Evolutionary conservation across 30 jellyfish, hydroid and myxozoan species (phyloP).

Genomic region (Haliclystus octoradiatus): DNA sequence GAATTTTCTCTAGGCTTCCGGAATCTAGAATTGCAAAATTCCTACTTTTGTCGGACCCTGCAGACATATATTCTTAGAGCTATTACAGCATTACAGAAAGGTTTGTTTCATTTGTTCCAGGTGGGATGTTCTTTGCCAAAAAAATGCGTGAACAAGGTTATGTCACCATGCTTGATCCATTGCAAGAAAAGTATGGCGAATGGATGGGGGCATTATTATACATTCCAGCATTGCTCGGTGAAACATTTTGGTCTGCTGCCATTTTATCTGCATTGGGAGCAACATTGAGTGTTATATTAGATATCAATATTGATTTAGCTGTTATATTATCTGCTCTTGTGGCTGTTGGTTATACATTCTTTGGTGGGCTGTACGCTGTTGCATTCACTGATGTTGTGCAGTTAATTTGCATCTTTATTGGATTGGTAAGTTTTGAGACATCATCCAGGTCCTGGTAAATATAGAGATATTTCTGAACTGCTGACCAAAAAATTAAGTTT

Average conservation of each 20-base stretch:
- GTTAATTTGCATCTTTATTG: conserved; percentile 61
- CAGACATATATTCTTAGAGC: too few relatives aligned
- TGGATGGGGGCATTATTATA: conserved; percentile 80
- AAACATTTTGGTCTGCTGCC: conserved; percentile 95
- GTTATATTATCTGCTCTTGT: conserved; percentile 60
- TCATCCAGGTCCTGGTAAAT: too few relatives aligned
- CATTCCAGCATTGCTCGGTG: conserved; percentile 93
- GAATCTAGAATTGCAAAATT: too few relatives aligned
- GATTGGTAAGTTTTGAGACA: conserved; percentile 72
- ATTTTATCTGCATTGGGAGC: conserved; percentile 85
- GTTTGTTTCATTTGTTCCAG: conserved; percentile 14
- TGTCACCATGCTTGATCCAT: conserved; percentile 92
- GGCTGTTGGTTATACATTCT: conserved; percentile 78
- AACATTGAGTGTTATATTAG: conserved; percentile 63
- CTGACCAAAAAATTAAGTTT: too few relatives aligned
- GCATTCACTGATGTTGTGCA: conserved; percentile 90
- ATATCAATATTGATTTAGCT: conserved; percentile 51
- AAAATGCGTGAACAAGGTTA: conserved; percentile 75
- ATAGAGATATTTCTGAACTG: too few relatives aligned
- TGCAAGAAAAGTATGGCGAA: conserved; percentile 77
- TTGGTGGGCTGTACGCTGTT: conserved; percentile 91
- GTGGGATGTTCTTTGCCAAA: conserved; percentile 80
- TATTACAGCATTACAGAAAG: too few relatives aligned
- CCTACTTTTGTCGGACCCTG: too few relatives aligned
- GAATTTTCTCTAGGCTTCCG: too few relatives aligned